Conservation (phyloP, 2,888 invertebrate genomes). For the Macrostomum cliftonense region DNA sequence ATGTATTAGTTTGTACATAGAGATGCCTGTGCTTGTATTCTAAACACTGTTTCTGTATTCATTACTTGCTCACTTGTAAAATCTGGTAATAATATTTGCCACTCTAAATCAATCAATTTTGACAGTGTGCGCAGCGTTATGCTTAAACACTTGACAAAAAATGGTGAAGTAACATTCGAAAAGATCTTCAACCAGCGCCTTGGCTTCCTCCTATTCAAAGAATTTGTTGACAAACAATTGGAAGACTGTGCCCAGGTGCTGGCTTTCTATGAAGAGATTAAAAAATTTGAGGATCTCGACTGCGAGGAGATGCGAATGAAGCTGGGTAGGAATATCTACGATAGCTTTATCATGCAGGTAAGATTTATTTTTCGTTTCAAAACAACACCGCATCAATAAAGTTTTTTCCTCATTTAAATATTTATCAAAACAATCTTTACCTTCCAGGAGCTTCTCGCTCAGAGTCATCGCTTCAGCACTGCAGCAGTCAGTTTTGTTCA, state of each 20-base stretch:
- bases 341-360: conserved; percentile 97
- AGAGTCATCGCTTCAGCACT: too few species aligned
- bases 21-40: too few species aligned
- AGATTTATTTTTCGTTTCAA: too few species aligned
- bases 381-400: too few species aligned
- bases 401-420: too few species aligned
- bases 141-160: conserved; percentile 98
- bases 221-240: conserved; percentile 86
- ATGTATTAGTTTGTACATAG: too few species aligned
- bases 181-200: conserved; percentile 99
- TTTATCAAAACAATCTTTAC: too few species aligned
- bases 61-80: too few species aligned
- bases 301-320: conserved; percentile 83
- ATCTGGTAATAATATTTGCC: too few species aligned
- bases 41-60: too few species aligned
- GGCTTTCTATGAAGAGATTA: conserved; percentile 86
- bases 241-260: conserved; percentile 86
- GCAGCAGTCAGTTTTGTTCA: conserved; percentile 70
- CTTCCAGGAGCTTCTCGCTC: too few species aligned
- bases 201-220: conserved; percentile 96
- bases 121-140: conserved; percentile 92
- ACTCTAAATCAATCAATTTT: conserved; percentile 14
- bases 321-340: conserved; percentile 87
- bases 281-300: conserved; percentile 92
- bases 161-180: conserved; percentile 94